Evolutionary conservation across 2,797 vertebrate genomes (phyloP), one percentile per base, ranked within the genome.

Genomic region (Chiroxiphia lanceolata): DNA sequence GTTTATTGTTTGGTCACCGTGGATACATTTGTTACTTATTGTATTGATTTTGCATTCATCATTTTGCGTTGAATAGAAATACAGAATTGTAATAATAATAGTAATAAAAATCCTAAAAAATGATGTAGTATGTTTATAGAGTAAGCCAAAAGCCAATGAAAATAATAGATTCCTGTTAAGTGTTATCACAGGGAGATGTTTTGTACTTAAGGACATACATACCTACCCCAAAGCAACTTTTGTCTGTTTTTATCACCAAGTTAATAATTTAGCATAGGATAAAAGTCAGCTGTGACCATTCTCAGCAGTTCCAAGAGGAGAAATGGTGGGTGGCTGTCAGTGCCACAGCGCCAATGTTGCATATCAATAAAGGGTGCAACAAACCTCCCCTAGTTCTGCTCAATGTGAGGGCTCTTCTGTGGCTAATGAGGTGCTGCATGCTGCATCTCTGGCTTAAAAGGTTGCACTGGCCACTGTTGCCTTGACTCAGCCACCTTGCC

Each of bases 21-120:
- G 97, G 97, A 93, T 95, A 96, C 94, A 70, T 97, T 95, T 97
- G 95, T 89, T 95, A 71, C 79, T 94, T 96, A 77, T 44, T 96
- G 93, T 84, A 94, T 95, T 45, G 69, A 91, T 77, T 96, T 93
- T 90, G 59, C 69, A 87, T 97, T 96, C 81, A 80, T 90, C 94
- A 31, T 89, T 95, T 94, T 19, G n/a, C 93, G 72, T 69, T 96
- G 91, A 96, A 93, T 87, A 83, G 80, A 79, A 95, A 78, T 68
- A 91, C 42, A 87, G 67, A 75, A 65, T 61, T 50, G 27, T 60
- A 84, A 71, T 92, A 91, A 89, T 68, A 83, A 90, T 29, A 81
- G 64, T 56, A 38, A 81, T 69, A 81, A 83, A 90, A 94, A 86
- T 91, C 53, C 54, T 86, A 51, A 31, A 25, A 70, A 92, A 77